A percentile compares a stretch with the other conserved stretches of the same genome.
These are phyloP conservation scores for Polyergus mexicanus DNA, from an alignment of 1,140 invertebrate species.

Conservation along the genomic window DNA sequence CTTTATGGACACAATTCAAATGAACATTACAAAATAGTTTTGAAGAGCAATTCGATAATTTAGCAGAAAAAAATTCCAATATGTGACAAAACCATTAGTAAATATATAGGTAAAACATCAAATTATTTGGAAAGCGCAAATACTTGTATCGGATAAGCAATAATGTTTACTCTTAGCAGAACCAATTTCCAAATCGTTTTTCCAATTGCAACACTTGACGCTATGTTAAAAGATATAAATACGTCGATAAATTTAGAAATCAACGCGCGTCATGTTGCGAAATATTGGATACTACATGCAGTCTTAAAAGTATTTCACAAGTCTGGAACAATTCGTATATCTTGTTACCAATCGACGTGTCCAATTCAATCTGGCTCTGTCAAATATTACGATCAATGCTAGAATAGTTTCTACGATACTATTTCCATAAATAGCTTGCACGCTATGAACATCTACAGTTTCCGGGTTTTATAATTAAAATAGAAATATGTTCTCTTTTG, in stretches of 20 bases:
- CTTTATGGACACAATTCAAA: not conserved
- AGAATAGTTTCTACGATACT: conserved; percentile 75
- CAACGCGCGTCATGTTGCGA: conserved; percentile 31
- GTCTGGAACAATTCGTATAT: conserved; percentile 81
- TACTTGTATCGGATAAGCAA: conserved; percentile 18
- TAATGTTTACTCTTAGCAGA: not conserved
- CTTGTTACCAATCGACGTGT: conserved; percentile 79
- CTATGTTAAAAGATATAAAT: not conserved
- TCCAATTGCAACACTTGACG: not conserved
- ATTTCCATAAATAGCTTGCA: conserved; percentile 81
- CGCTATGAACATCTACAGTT: conserved; percentile 81
- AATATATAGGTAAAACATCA: not conserved
- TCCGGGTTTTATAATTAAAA: conserved; percentile 81
- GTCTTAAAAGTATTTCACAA: conserved; percentile 78
- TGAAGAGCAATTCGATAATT: not conserved
- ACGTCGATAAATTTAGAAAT: conserved; percentile 19
- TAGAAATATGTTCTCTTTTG: conserved; percentile 12
- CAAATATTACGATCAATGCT: conserved; percentile 72
- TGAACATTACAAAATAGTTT: no score
- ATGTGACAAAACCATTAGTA: not conserved
- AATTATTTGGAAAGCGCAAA: not conserved
- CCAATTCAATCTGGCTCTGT: conserved; percentile 77
- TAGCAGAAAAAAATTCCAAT: not conserved
- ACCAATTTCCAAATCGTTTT: not conserved
- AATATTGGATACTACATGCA: conserved; percentile 70